Evolutionary conservation across 2,113 vertebrate species (phyloP), one percentile per base, ranked within the genome.

Genomic region (Perognathus longimembris): DNA sequence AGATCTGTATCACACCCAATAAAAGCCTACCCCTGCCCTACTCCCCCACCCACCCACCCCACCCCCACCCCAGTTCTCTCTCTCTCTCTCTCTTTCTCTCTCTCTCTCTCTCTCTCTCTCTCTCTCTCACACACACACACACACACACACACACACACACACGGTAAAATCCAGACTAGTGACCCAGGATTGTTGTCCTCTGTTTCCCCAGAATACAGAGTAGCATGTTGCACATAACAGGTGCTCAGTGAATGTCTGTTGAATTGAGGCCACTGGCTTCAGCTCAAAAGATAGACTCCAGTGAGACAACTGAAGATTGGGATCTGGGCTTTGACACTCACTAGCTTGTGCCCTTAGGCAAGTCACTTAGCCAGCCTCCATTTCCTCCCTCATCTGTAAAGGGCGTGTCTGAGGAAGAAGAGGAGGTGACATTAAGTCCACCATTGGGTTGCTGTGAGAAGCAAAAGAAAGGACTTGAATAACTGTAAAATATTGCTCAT

Each of bases 1-100:
- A 95, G 96, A 95, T 95, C 42, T 34, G 50, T 90, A 94, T 91
- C 88, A 83, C 57, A 64, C 28, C 50, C 92, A 91, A 90, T 92
- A 91, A 91, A 93, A 92, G 88, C 57, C n/a, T 88, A 42, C 54
- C 71, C 92, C 83, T 45, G 73, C 67, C n/a, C 54, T 10, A 40
- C 50, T 38, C 30, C 36, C 57, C 54, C 10, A 8, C 81, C 54
- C 28, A 32, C 34, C 67, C 38, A 45, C 11, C 45, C 15, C 50
- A 17, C 50, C 50, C 15, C 50, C 50, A 18, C 50, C 50, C n/a
- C 42, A 45, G 38, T 36, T 32, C 73, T 32, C 42, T 50, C 73
- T 15, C 89, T 66, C 87, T n/a, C 73, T 11, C 63, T 24, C 28
- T 32, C 73, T 32, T 28, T 50, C 73, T 15, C 89, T 66, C 87